Base-by-base conservation (phyloP, 37 sponge, comb jelly and placozoan genomes). In the Theonella swinhoei region DNA sequence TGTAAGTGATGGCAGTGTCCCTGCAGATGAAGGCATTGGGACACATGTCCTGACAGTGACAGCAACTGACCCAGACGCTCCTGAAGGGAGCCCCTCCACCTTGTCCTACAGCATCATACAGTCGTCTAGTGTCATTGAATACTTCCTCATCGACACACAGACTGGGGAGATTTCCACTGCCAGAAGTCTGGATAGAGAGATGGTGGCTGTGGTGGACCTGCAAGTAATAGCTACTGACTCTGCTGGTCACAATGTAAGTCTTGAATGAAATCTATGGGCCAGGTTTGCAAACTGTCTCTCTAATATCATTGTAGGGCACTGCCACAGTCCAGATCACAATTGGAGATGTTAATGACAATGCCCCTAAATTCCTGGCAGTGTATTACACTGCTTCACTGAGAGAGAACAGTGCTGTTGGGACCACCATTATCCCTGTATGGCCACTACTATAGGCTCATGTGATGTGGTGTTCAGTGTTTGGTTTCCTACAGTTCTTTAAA, bases 61-160 rank as follows among this genome's bases (percentile, higher is more conserved):
- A 29, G 89, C 89, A n/a, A 72, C 32, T 32, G 89, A 89, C 59
- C 19, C 34, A 20, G 89, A 89, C 61, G 58, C 75, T 20, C 26
- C 70, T 0, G 60, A 80, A 24, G n/a, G n/a, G n/a, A n/a, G n/a
- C n/a, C n/a, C n/a, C n/a, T 20, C 62, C 35, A 33, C 60, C 0
- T 43, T 87, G 39, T 43, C 39, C 29, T 80, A 87, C 75, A 34
- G 39, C 24, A 74, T 80, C 39, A 35, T 64, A 7, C 54, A 47
- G 54, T 47, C 54, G 7, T 47, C 54, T 17, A 25, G 72, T 8
- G 74, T 66, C 0, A 70, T 67, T 77, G 81, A 74, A 4, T 87
- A 70, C 74, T 89, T 89, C 70, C 70, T 20, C 2, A 83, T 89
- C 30, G 70, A 83, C 35, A 1, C 73, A 2, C 36, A 23, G 28